These are phyloP conservation scores for Sebastes trivittatus DNA, from an alignment of 2,797 vertebrate species.

Conservation along the genomic window DNA sequence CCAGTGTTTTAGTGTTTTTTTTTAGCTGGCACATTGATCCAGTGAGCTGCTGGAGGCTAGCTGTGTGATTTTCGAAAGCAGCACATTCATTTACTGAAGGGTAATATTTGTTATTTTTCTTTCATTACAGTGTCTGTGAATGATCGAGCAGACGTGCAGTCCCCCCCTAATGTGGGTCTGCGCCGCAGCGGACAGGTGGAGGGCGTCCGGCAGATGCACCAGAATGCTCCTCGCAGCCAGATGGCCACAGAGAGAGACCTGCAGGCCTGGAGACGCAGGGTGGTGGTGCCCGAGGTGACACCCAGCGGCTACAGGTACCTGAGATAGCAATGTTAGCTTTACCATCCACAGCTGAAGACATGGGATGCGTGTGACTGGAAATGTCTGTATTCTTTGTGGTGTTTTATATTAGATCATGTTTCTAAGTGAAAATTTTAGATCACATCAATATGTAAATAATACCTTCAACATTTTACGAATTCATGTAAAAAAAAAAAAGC, in stretches of 20 bases:
- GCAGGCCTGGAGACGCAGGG: slow-evolving; percentile 93
- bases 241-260: slow-evolving; percentile 95
- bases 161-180: slow-evolving; percentile 92
- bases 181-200: slow-evolving; percentile 96
- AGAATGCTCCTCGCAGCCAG: slow-evolving; percentile 95
- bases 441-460: neutral
- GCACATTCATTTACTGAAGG: neutral
- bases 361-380: neutral
- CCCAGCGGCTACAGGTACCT: slow-evolving; percentile 85
- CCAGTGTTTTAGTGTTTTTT: neutral
- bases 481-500: neutral
- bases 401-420: neutral
- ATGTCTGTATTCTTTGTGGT: neutral
- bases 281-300: slow-evolving; percentile 93
- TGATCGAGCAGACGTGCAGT: slow-evolving; percentile 90
- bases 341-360: neutral
- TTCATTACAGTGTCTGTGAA: slow-evolving; percentile 85
- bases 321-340: neutral
- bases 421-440: neutral
- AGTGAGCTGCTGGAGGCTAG: neutral
- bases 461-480: neutral
- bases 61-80: neutral
- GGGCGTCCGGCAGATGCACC: slow-evolving; percentile 96
- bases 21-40: neutral
- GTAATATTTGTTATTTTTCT: neutral